Conservation (phyloP, 2,888 invertebrate species). For the Lysandra coridon region DNA sequence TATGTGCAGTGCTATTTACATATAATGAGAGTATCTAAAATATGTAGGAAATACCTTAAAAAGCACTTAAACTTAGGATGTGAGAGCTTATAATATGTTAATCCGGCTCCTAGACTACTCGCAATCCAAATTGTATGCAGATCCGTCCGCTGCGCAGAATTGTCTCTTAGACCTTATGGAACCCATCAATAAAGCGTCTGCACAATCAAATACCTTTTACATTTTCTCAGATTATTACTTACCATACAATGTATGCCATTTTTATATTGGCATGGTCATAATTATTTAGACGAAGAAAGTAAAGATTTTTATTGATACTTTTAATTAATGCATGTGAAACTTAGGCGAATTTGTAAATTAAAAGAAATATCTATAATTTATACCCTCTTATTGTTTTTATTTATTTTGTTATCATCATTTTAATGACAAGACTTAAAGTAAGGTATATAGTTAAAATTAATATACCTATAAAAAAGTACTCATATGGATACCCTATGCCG, state of each 20-base stretch:
- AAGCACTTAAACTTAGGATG: conserved; percentile 7
- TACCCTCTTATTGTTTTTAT: too few species aligned
- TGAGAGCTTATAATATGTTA: conserved; percentile 22
- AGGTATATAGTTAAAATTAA: too few species aligned
- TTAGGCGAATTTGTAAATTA: too few species aligned
- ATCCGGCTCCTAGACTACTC: conserved; percentile 16
- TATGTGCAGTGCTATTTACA: neutral
- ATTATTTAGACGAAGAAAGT: too few species aligned
- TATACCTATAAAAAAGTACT: neutral
- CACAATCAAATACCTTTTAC: neutral
- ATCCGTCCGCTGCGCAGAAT: neutral
- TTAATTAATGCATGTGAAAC: too few species aligned
- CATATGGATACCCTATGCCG: neutral
- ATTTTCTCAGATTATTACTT: too few species aligned
- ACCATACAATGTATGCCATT: too few species aligned
- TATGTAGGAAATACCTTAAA: neutral
- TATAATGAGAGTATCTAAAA: neutral
- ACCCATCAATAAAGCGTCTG: neutral
- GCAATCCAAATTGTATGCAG: conserved; percentile 22
- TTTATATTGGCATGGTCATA: too few species aligned
- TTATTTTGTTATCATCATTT: too few species aligned
- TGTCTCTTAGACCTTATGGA: neutral
- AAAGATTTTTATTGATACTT: too few species aligned
- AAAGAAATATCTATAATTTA: too few species aligned
- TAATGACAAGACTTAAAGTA: too few species aligned